Percentiles rank a stretch among this genome's conserved stretches.
These are phyloP conservation scores for Thecocarcelia acutangulata DNA, from an alignment of 2,888 invertebrate species.

Conservation along the genomic window DNA sequence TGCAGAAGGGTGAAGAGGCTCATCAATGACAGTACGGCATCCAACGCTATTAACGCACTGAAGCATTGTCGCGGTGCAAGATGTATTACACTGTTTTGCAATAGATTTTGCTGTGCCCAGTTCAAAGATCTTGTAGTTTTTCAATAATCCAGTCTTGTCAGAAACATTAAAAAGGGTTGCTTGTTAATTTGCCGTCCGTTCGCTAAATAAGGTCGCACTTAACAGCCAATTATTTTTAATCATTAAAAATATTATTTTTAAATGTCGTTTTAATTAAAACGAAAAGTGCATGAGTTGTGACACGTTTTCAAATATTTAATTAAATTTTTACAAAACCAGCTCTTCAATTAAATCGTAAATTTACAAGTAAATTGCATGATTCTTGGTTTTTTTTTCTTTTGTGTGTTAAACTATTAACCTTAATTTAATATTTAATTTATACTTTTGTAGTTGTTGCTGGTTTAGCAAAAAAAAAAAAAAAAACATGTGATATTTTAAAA, in stretches of 20 bases:
- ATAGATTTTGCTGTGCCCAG: too few relatives aligned
- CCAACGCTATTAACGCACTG: too few relatives aligned
- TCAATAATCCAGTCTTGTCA: too few relatives aligned
- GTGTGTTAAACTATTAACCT: constrained; percentile 38
- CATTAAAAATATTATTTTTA: not conserved
- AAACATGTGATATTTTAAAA: constrained; percentile 8
- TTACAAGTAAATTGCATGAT: constrained; percentile 15
- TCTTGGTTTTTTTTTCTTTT: not conserved
- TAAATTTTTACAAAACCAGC: constrained; percentile 1
- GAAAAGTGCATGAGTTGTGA: constrained; percentile 29
- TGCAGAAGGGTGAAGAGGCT: too few relatives aligned
- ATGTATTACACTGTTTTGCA: too few relatives aligned
- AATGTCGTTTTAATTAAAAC: constrained; percentile 29
- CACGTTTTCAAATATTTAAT: constrained; percentile 22
- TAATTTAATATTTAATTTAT: constrained; percentile 30
- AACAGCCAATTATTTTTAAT: not conserved
- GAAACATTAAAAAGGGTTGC: too few relatives aligned
- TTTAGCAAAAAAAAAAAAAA: too few relatives aligned
- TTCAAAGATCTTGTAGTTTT: too few relatives aligned
- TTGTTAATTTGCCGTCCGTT: too few relatives aligned
- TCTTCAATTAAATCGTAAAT: not conserved
- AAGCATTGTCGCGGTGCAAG: too few relatives aligned
- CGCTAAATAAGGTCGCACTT: not conserved
- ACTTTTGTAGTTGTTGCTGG: not conserved
- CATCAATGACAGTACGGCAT: too few relatives aligned